Evolutionary conservation across 2,888 invertebrate species (phyloP), one percentile per base, ranked within the genome.

Genomic region (Neria commutata): DNA sequence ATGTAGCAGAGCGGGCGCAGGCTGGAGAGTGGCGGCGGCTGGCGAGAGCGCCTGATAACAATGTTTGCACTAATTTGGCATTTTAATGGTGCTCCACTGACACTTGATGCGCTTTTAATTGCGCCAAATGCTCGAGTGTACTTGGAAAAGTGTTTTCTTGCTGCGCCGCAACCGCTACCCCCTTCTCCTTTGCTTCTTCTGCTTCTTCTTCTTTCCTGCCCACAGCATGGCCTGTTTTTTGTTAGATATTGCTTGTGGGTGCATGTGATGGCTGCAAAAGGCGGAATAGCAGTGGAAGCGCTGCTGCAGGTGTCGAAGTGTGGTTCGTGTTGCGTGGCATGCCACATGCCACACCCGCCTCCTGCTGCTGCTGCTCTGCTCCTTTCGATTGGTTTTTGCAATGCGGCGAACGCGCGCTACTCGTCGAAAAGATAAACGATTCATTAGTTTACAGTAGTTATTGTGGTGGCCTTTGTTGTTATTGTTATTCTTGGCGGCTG

Each of bases 41-140:
- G n/a, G n/a, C n/a, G n/a, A n/a, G n/a, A 74, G 76, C 72, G 74
- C 67, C 75, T 75, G 76, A 76, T 76, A 76, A 76, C 76, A 76
- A 76, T 76, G 73, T 76, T 76, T 77, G 78, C 77, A 78, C 77
- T 77, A 77, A 77, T 77, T 77, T 77, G 78, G 76, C 75, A 77
- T 76, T 78, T 78, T 75, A 77, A 77, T 76, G 75, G 77, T 75
- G 70, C 77, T 77, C 71, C 71, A 74, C 75, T 72, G 77, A 77
- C 77, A 78, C 78, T 77, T 78, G 78, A 78, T 77, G 77, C 77
- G 74, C 78, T 77, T 78, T 77, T 77, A 78, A 77, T 77, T 77
- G 77, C 77, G 73, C 74, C 75, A 69, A 76, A 75, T 72, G 71
- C 73, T 74, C 65, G 68, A 74, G 75, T 67, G 70, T 71, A 58